These are phyloP conservation scores for Pachymerium ferrugineum DNA, from an alignment of 2,888 invertebrate species.

Conservation along the genomic window DNA sequence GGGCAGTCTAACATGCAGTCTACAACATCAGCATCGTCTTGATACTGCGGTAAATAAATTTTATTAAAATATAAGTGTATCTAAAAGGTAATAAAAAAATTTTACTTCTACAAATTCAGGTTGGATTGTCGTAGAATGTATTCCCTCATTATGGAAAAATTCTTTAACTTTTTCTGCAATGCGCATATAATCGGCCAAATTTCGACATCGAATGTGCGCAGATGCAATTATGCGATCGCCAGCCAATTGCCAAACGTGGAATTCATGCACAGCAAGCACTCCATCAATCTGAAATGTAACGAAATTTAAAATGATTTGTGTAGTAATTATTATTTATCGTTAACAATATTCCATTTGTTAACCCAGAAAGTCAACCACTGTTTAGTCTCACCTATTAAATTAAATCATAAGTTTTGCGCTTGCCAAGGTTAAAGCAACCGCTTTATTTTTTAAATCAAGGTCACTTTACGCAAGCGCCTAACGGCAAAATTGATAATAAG, in stretches of 20 bases:
- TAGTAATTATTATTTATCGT: neutral
- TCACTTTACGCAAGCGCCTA: no score
- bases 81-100: slow-evolving; percentile 31
- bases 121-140: slow-evolving; percentile 97
- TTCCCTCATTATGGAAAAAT: slow-evolving; percentile 85
- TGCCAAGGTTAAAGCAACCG: no score
- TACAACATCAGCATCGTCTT: slow-evolving; percentile 51
- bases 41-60: slow-evolving; percentile 47
- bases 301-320: slow-evolving; percentile 16
- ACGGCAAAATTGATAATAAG: no score
- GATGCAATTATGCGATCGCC: slow-evolving; percentile 95
- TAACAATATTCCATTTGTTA: no score
- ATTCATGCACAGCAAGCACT: slow-evolving; percentile 92
- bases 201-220: slow-evolving; percentile 91
- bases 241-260: slow-evolving; percentile 97
- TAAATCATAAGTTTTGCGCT: no score
- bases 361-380: no score
- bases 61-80: no score
- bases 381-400: no score
- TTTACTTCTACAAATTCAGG: slow-evolving; percentile 82
- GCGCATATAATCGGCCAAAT: slow-evolving; percentile 92
- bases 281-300: slow-evolving; percentile 81
- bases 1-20: slow-evolving; percentile 83
- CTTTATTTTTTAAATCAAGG: no score
- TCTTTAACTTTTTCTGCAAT: slow-evolving; percentile 63